Evolutionary conservation across 2,113 vertebrate species (phyloP), one percentile per base, ranked within the genome.

Genomic region (Crypturellus undulatus): DNA sequence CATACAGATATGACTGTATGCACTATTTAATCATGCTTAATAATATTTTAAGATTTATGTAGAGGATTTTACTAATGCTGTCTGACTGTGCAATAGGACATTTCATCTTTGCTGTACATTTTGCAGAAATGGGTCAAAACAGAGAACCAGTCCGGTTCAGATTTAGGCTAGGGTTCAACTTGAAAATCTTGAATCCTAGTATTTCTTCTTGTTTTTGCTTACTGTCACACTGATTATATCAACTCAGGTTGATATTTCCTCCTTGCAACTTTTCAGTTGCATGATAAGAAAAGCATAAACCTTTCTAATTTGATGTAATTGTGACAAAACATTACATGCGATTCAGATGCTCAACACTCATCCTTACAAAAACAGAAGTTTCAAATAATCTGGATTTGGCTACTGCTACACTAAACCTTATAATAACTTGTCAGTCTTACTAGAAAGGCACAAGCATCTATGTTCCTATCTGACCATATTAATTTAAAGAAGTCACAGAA

Each of bases 401-500:
- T 72, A 16, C 28, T 58, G 54, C 30, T 58, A 58, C 6, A 58
- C 30, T 58, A 92, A 89, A 73, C 22, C 15, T 67, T 79, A 43
- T 6, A 11, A 42, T 11, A 62, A 73, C 8, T 10, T 73, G 43
- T 9, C 56, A 69, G n/a, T 34, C 32, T 54, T 8, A 38, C n/a
- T 54, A 69, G 45, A 73, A 92, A 77, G 82, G 28, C 67, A 79
- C 1, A 2, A 64, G 28, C 25, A 87, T 84, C 89, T 90, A 63
- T 38, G 76, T 65, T 84, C 76, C 59, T 3, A 80, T 94, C 64
- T 77, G 60, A 59, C 51, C 68, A 40, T 0, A 43, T 38, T 85
- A 71, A 93, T 71, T 90, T 78, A 80, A 94, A 92, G 20, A 20
- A 95, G 64, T 75, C 79, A 80, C 38, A 34, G 25, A 92, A 79